Evolutionary conservation across 2,888 invertebrate genomes (phyloP).

Genomic region (Neoaliturus tenellus): DNA sequence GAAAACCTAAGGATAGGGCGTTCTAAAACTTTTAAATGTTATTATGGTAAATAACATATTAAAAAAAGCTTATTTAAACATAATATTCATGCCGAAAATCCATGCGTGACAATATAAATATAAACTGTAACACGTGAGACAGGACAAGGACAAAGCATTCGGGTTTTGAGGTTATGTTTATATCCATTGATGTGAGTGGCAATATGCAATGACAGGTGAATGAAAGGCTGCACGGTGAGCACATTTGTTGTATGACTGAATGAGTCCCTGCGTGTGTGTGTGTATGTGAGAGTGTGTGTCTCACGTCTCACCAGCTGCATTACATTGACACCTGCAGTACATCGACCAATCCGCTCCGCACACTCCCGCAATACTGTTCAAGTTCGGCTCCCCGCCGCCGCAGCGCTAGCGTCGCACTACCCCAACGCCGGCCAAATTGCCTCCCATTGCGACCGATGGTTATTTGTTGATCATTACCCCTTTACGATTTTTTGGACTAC

Average conservation of each 20-base stretch:
- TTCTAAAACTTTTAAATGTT: no score
- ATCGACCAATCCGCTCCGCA: background rate
- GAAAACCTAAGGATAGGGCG: no score
- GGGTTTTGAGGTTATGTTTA: background rate
- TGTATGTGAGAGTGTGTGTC: background rate
- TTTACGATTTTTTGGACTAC: background rate
- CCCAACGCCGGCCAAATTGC: background rate
- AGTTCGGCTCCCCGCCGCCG: background rate
- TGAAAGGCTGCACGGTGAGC: no score
- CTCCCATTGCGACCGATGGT: background rate
- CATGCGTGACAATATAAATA: background rate
- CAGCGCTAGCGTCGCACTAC: background rate
- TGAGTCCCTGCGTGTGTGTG: background rate
- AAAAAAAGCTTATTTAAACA: no score
- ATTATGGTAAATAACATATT: no score
- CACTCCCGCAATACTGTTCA: conserved; percentile 22
- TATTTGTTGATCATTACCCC: background rate
- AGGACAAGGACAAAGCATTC: background rate
- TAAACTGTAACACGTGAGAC: background rate
- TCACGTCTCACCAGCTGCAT: conserved; percentile 1
- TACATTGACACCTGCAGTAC: background rate
- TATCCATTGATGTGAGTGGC: background rate
- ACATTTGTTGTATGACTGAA: background rate
- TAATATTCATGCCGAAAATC: no score
- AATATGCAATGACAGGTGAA: background rate